Evolutionary conservation across 2,113 vertebrate species (phyloP), one percentile per base, ranked within the genome.

Genomic region (Tachysurus fulvidraco): DNA sequence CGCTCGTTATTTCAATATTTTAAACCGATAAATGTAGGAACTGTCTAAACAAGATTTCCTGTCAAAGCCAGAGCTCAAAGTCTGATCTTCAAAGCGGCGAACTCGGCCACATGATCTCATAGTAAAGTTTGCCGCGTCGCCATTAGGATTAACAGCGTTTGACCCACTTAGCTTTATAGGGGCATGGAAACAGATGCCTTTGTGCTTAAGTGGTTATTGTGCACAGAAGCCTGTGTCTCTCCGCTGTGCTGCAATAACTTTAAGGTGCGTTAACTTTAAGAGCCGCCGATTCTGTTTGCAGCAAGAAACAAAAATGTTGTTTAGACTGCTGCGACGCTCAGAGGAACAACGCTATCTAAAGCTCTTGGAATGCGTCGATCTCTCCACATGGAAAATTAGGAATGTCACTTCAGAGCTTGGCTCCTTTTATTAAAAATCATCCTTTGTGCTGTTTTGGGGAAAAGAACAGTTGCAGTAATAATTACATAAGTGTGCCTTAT

Each of bases 101-200:
- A 28, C 81, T 69, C 21, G 28, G 52, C 23, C 90, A 86, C 81
- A 87, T 90, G 90, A 90, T 88, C 89, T 88, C 88, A 79, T 71
- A 78, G 87, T 91, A 91, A 91, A 90, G 87, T 91, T 90, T 90
- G 87, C 87, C 71, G 64, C 52, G 83, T 89, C 86, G 80, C 87
- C 77, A 84, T 90, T 81, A 87, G 83, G 90, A 88, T 89, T 91
- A 91, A 89, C 90, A 88, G 78, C 55, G 83, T 90, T 91, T 89
- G 89, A 91, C 88, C 90, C 89, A 89, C 84, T 91, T 91, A 87
- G 85, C 89, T 90, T 90, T 90, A 90, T 88, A 84, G 84, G 36
- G n/a, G 64, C 65, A 83, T 90, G 81, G 86, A 89, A 91, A 88
- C 91, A 91, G 84, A 90, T 87, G 88, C 84, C 80, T 87, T 36